Conservation (phyloP, 1,140 invertebrate species). For the Mamestra configurata region DNA sequence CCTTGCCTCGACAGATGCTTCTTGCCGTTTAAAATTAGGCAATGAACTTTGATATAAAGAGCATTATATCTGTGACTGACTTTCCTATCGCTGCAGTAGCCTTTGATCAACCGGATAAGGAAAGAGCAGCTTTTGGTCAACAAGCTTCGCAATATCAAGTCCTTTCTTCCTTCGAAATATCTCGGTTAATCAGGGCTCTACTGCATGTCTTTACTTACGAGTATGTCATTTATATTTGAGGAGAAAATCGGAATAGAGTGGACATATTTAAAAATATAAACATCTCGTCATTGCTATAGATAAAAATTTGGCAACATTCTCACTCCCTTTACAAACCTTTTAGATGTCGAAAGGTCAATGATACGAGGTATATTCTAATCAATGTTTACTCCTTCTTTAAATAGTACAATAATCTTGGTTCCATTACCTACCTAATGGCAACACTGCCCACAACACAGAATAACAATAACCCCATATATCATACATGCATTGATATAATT, state of each 20-base stretch:
- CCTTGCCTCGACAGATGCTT: slow-evolving; percentile 15
- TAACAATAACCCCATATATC: slow-evolving; percentile 50
- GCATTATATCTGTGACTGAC: slow-evolving; percentile 34
- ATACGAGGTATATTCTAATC: slow-evolving; percentile 47
- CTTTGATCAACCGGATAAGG: slow-evolving; percentile 15
- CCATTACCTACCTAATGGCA: slow-evolving; percentile 51
- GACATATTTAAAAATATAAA: slow-evolving; percentile 65
- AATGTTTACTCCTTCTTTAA: slow-evolving; percentile 52
- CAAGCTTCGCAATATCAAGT: not conserved
- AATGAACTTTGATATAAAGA: slow-evolving; percentile 11
- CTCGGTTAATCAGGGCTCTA: not conserved
- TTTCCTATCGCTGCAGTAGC: slow-evolving; percentile 7
- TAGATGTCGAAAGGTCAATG: slow-evolving; percentile 42
- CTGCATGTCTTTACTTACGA: slow-evolving; percentile 58
- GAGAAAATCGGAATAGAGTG: slow-evolving; percentile 42
- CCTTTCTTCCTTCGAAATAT: not conserved
- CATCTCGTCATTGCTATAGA: slow-evolving; percentile 50
- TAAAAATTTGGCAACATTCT: slow-evolving; percentile 69
- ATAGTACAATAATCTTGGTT: slow-evolving; percentile 52
- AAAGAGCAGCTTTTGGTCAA: not conserved
- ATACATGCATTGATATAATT: slow-evolving; percentile 49
- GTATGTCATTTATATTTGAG: slow-evolving; percentile 52
- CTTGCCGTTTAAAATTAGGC: slow-evolving; percentile 25
- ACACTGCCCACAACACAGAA: slow-evolving; percentile 49
- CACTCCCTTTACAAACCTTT: slow-evolving; percentile 55